phyloP scores from a whole-genome alignment of 1,140 invertebrate genomes.

The Drosophila nikananu region DNA sequence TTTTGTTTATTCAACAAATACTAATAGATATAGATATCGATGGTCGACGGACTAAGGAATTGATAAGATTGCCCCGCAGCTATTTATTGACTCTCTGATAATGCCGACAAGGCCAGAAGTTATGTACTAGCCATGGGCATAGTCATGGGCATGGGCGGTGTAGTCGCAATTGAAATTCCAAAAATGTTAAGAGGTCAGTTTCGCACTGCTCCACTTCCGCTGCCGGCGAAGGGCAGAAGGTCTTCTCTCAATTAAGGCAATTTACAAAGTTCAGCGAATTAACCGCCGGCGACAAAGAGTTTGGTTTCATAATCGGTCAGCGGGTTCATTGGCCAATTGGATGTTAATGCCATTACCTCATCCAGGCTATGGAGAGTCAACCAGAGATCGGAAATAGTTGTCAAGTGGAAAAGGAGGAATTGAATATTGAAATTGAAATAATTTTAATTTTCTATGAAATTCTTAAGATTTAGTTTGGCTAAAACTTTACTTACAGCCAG shows the following conservation, averaged over 20 bases:
- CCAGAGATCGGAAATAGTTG: background rate
- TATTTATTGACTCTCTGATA: conserved; percentile 63
- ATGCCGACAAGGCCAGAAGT: conserved; percentile 60
- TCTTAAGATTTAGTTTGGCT: background rate
- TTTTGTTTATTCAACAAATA: conserved; percentile 56
- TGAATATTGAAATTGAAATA: background rate
- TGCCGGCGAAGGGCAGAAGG: conserved; percentile 45
- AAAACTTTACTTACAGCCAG: background rate
- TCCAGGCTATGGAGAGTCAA: background rate
- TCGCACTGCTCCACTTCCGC: conserved; percentile 68
- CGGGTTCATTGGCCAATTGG: conserved; percentile 68
- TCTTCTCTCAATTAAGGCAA: conserved; percentile 70
- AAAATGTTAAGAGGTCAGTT: conserved; percentile 65
- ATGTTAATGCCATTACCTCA: conserved; percentile 42
- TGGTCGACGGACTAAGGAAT: conserved; percentile 21
- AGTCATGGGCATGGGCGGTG: background rate
- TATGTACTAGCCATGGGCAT: background rate
- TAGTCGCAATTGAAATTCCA: conserved; percentile 35
- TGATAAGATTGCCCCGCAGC: conserved; percentile 59
- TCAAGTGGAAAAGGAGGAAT: no score
- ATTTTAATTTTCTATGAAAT: no score
- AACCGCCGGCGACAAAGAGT: conserved; percentile 30
- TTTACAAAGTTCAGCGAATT: conserved; percentile 59
- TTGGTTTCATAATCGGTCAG: conserved; percentile 46
- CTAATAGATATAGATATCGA: conserved; percentile 72